Evolutionary conservation across 2,797 vertebrate species (phyloP).

Genomic region (Sciurus vulgaris): DNA sequence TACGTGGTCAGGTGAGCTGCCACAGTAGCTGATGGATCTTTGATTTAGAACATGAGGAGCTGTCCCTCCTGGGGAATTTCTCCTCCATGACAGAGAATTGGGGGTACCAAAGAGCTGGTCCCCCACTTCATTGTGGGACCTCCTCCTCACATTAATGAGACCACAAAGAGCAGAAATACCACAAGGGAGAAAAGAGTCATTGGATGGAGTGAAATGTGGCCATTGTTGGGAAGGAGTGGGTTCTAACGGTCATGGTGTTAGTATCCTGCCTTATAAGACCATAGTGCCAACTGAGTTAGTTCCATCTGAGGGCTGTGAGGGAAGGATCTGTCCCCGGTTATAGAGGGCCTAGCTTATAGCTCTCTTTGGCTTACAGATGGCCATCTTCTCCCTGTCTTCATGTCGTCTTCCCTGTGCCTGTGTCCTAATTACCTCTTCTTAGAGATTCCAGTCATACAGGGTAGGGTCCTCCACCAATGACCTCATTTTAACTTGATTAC

Average conservation of each 20-base stretch:
- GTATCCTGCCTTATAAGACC: too few relatives aligned
- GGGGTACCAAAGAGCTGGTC: background rate
- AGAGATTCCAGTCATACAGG: too few relatives aligned
- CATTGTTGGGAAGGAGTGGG: fast-evolving
- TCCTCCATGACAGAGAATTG: background rate
- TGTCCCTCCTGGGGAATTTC: background rate
- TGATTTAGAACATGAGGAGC: background rate
- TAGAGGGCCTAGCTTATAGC: too few relatives aligned
- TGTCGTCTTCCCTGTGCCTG: background rate
- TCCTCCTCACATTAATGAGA: background rate
- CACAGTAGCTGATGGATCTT: background rate
- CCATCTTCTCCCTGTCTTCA: background rate
- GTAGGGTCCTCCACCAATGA: too few relatives aligned
- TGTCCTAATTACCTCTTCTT: background rate
- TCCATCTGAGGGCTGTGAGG: fast-evolving
- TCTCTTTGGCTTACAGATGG: background rate
- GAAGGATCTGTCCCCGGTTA: fast-evolving
- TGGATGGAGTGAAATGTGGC: fast-evolving
- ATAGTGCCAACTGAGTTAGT: fast-evolving
- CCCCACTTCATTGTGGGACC: too few relatives aligned
- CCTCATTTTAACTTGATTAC: background rate
- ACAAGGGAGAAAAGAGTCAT: too few relatives aligned
- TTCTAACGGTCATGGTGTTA: fast-evolving
- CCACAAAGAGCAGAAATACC: background rate
- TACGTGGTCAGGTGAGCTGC: fast-evolving